Evolutionary conservation across 2,888 invertebrate species (phyloP).

Genomic region (Chloromyia formosa): DNA sequence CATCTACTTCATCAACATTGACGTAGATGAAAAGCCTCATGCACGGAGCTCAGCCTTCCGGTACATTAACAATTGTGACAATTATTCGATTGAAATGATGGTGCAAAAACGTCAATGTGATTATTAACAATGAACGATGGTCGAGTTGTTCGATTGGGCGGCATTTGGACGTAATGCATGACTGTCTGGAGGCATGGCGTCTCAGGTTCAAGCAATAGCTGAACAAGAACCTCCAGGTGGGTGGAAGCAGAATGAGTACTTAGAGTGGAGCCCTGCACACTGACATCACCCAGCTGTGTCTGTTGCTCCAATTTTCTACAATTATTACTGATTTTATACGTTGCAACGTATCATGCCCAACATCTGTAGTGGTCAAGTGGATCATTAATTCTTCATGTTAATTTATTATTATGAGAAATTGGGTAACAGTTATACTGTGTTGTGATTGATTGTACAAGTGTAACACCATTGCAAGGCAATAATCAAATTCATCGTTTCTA

Average conservation of each 20-base stretch:
- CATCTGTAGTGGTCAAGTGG: slow-evolving; percentile 24
- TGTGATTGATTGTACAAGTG: slow-evolving; percentile 19
- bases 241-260: background rate
- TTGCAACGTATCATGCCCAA: slow-evolving; percentile 15
- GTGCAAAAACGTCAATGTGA: slow-evolving; percentile 19
- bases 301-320: slow-evolving; percentile 21
- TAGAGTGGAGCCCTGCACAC: background rate
- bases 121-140: slow-evolving; percentile 20
- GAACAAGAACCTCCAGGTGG: slow-evolving; percentile 14
- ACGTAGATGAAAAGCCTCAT: too few species aligned
- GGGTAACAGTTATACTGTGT: slow-evolving; percentile 28
- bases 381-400: slow-evolving; percentile 31
- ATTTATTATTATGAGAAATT: slow-evolving; percentile 29
- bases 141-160: slow-evolving; percentile 25
- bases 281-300: slow-evolving; percentile 2
- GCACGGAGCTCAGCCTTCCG: background rate
- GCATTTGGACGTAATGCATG: slow-evolving; percentile 23
- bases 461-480: background rate
- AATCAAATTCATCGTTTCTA: background rate
- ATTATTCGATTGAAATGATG: slow-evolving; percentile 18
- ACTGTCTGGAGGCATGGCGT: background rate
- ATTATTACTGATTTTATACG: slow-evolving; percentile 26
- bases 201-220: too few species aligned
- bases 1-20: too few species aligned
- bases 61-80: slow-evolving; percentile 27